phyloP scores from a whole-genome alignment of 2,113 vertebrate genomes.

The Murina feae region DNA sequence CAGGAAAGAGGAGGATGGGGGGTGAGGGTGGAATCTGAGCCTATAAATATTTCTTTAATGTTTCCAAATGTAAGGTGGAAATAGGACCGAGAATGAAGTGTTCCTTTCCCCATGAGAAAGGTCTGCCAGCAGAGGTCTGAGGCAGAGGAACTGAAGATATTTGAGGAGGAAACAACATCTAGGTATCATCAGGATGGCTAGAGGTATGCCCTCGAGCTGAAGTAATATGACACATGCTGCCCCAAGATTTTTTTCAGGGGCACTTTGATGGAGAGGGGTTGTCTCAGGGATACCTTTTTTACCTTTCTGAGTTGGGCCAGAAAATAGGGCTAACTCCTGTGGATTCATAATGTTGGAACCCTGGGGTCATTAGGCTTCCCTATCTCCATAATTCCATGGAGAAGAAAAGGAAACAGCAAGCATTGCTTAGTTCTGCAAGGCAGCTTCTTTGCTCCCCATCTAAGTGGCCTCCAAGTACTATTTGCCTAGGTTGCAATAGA shows the following conservation, averaged over 20 bases:
- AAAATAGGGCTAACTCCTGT: neutral
- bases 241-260: slow-evolving; percentile 8
- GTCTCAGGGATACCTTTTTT: neutral
- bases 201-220: neutral
- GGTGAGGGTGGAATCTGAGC: neutral
- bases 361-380: neutral
- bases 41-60: slow-evolving; percentile 5
- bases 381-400: neutral
- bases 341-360: neutral
- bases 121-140: neutral
- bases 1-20: neutral
- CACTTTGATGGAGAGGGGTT: neutral
- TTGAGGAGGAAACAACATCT: neutral
- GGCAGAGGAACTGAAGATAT: slow-evolving; percentile 8
- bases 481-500: slow-evolving; percentile 4
- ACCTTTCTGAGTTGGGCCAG: neutral
- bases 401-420: neutral
- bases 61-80: slow-evolving; percentile 31
- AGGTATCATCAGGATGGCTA: neutral
- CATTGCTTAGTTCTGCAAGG: neutral
- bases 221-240: neutral
- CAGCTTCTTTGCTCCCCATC: neutral
- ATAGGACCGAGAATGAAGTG: neutral
- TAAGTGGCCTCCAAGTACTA: neutral
- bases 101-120: neutral